phyloP scores from a whole-genome alignment of 2,113 vertebrate species.

The Cavia porcellus region DNA sequence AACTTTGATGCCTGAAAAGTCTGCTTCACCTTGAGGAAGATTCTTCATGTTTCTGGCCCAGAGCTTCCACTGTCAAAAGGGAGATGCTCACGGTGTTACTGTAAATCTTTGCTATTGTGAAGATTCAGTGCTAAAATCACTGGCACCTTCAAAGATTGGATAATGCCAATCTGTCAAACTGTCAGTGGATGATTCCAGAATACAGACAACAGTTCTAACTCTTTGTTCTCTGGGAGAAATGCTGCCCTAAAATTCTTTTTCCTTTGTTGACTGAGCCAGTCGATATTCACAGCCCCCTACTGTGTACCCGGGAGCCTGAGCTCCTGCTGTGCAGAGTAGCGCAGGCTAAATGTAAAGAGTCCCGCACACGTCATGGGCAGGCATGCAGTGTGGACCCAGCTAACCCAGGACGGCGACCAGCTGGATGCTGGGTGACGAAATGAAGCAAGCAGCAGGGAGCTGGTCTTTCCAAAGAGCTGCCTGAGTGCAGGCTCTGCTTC shows the following conservation, averaged over 20 bases:
- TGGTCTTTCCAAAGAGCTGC: not conserved
- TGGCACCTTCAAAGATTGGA: not conserved
- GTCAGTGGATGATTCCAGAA: not conserved
- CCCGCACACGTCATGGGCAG: no score
- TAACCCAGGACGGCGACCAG: not conserved
- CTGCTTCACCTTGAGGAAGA: not conserved
- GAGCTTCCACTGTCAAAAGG: not conserved
- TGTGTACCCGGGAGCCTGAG: not conserved
- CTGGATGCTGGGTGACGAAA: not conserved
- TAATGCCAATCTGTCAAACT: no score
- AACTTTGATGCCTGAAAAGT: constrained; percentile 41
- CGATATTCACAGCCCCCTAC: not conserved
- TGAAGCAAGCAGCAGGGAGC: not conserved
- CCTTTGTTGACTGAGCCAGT: not conserved
- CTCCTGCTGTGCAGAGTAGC: not conserved
- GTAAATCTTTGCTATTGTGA: not conserved
- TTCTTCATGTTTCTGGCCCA: not conserved
- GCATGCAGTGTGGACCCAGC: no score
- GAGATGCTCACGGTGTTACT: not conserved
- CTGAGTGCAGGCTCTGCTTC: not conserved
- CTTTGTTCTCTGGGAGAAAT: not conserved
- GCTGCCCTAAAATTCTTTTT: not conserved
- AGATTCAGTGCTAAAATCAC: not conserved
- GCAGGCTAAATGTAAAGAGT: not conserved
- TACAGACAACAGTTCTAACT: not conserved